Percentiles rank a stretch among this genome's conserved stretches.
Conservation (phyloP, 2,888 invertebrate species). For the Aphidius colemani region DNA sequence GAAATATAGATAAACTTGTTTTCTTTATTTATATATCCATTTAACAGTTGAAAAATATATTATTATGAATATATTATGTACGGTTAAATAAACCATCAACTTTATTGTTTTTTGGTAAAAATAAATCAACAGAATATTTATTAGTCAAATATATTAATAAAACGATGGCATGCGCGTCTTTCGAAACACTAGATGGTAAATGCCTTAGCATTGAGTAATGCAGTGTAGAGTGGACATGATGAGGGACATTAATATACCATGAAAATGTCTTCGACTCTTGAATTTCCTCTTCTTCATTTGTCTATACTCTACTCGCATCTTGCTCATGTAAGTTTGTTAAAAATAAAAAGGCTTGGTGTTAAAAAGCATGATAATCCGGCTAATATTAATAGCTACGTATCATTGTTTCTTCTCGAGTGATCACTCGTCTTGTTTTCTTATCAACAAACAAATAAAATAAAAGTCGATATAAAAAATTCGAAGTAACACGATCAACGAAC, state of each 20-base stretch:
- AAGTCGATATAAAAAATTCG: too few species aligned
- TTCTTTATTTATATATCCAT: conserved; percentile 30
- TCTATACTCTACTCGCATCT: neutral
- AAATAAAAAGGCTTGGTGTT: neutral
- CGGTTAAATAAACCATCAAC: too few species aligned
- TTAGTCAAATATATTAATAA: conserved; percentile 39
- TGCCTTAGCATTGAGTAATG: conserved; percentile 55
- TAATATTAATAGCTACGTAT: conserved; percentile 20
- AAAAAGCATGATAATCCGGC: conserved; percentile 15
- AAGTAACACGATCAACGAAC: too few species aligned
- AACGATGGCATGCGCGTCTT: conserved; percentile 38
- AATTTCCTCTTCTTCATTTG: conserved; percentile 16
- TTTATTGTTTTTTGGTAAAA: too few species aligned
- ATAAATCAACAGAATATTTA: conserved; percentile 15
- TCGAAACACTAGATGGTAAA: conserved; percentile 52
- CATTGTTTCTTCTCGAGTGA: conserved; percentile 10
- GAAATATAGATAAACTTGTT: conserved; percentile 24
- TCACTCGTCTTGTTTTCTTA: neutral
- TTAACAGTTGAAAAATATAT: conserved; percentile 4
- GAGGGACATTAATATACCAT: conserved; percentile 56
- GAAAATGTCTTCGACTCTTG: conserved; percentile 53
- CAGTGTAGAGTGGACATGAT: conserved; percentile 55
- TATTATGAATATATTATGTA: conserved; percentile 32
- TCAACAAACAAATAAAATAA: neutral
- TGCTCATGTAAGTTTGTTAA: neutral